phyloP scores from a whole-genome alignment of 2,888 invertebrate species.

The Lutraria lutraria region DNA sequence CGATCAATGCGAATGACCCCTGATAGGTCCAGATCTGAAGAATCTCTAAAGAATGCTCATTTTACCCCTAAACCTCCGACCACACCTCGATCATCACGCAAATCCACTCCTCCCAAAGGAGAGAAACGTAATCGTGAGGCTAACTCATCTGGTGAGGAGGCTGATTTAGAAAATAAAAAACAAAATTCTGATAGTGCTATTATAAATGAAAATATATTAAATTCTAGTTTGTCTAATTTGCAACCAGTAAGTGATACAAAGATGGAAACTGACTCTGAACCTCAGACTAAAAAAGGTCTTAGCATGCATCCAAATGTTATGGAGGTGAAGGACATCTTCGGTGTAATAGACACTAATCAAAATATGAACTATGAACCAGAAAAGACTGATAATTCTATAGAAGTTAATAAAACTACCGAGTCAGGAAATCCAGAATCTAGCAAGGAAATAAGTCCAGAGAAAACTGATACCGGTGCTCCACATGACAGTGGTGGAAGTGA shows the following conservation, averaged over 20 bases:
- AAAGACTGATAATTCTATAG: slow-evolving; percentile 11
- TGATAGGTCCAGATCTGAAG: slow-evolving; percentile 73
- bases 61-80: slow-evolving; percentile 82
- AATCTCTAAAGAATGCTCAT: slow-evolving; percentile 77
- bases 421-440: slow-evolving; percentile 37
- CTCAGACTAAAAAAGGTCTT: slow-evolving; percentile 53
- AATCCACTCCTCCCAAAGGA: slow-evolving; percentile 69
- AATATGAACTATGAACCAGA: slow-evolving; percentile 58
- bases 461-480: slow-evolving; percentile 19
- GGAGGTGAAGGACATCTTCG: slow-evolving; percentile 48
- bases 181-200: slow-evolving; percentile 61
- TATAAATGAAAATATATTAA: slow-evolving; percentile 54
- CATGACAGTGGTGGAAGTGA: slow-evolving; percentile 7
- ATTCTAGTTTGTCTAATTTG: slow-evolving; percentile 59
- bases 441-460: slow-evolving; percentile 40
- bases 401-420: slow-evolving; percentile 32
- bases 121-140: slow-evolving; percentile 77
- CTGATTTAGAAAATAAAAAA: slow-evolving; percentile 73
- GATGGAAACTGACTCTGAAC: slow-evolving; percentile 48
- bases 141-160: slow-evolving; percentile 78
- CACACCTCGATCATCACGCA: slow-evolving; percentile 73
- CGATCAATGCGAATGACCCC: slow-evolving; percentile 78
- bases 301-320: slow-evolving; percentile 61
- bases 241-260: slow-evolving; percentile 44
- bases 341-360: slow-evolving; percentile 48